Evolutionary conservation across 2,797 vertebrate species (phyloP), one percentile per base, ranked within the genome.

Genomic region (Pseudochromis fuscus): DNA sequence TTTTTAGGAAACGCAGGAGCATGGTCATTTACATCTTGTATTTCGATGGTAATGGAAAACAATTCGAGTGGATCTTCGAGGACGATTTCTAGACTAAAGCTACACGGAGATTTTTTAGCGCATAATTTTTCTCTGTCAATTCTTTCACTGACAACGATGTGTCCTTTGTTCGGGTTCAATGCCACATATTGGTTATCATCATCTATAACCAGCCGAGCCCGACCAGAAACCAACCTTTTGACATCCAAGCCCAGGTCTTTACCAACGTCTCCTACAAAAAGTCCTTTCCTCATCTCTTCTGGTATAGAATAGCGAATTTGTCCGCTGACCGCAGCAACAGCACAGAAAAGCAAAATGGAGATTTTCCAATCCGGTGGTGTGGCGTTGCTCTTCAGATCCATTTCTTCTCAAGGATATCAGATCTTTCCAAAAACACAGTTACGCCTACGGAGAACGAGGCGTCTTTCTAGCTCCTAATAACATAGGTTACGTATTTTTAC

Each of bases 221-320:
- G 91, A 50, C 96, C 95, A 1, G 59, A 85, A 19, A 91, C 89
- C 84, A 96, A 88, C 81, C 90, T 92, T 82, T 82, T 88, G 15
- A 93, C 84, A 72, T 94, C 95, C 91, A 97, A 70, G n/a, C 91
- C 95, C 55, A 97, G 75, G 78, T 96, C 95, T 46, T 93, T 90
- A 42, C 94, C 94, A 73, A 96, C 88, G 71, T 96, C 95, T 45
- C 95, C 95, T 71, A 96, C 93, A 21, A 92, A 31, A 21, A 94
- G 89, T 3, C 95, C 95, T 76, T 88, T 93, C 72, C 93, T 94
- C 91, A 95, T 91, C 67, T 97, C 96, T 86, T 96, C 95, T 50
- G 93, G 94, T 69, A 96, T 90, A 31, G 95, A 94, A 93, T 96
- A 97, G 66, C 93, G 94, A 72, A 95, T 92, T 60, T 94, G 91